Conservation (phyloP, 2,113 vertebrate species). For the Hymenochirus boettgeri region DNA sequence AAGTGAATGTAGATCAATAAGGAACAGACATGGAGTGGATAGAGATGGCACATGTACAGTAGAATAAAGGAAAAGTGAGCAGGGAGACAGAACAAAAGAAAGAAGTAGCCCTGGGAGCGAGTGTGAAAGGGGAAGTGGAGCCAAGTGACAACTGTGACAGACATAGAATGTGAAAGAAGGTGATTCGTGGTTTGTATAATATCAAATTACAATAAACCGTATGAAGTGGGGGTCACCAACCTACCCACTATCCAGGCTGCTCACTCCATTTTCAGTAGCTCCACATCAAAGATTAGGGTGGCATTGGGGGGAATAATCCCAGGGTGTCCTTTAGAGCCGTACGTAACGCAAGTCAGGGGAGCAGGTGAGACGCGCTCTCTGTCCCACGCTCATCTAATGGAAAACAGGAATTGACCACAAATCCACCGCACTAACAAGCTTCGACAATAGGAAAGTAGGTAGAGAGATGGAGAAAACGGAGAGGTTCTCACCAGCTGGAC, state of each 20-base stretch:
- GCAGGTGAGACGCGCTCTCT: conserved; percentile 88
- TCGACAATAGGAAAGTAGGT: too few relatives aligned
- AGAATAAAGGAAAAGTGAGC: conserved; percentile 15
- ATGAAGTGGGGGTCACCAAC: conserved; percentile 46
- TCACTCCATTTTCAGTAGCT: conserved; percentile 91
- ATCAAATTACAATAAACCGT: conserved; percentile 63
- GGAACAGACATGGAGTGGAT: too few relatives aligned
- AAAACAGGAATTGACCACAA: too few relatives aligned
- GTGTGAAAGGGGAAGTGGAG: too few relatives aligned
- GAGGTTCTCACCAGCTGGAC: too few relatives aligned
- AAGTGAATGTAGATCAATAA: too few relatives aligned
- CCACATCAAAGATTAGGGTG: conserved; percentile 90
- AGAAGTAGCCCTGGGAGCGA: conserved; percentile 11
- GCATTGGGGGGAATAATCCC: conserved; percentile 94
- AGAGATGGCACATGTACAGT: too few relatives aligned
- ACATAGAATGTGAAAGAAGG: too few relatives aligned
- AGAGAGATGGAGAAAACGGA: too few relatives aligned
- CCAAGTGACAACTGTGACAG: too few relatives aligned
- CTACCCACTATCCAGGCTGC: conserved; percentile 40
- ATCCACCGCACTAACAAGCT: too few relatives aligned
- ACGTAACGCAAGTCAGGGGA: conserved; percentile 90
- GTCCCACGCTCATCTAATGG: conserved; percentile 98
- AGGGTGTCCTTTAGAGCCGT: conserved; percentile 84
- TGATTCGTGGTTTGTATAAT: conserved; percentile 42
- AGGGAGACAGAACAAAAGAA: conserved; percentile 27